Conservation (phyloP, 2,113 vertebrate genomes). For the Petromus typicus region DNA sequence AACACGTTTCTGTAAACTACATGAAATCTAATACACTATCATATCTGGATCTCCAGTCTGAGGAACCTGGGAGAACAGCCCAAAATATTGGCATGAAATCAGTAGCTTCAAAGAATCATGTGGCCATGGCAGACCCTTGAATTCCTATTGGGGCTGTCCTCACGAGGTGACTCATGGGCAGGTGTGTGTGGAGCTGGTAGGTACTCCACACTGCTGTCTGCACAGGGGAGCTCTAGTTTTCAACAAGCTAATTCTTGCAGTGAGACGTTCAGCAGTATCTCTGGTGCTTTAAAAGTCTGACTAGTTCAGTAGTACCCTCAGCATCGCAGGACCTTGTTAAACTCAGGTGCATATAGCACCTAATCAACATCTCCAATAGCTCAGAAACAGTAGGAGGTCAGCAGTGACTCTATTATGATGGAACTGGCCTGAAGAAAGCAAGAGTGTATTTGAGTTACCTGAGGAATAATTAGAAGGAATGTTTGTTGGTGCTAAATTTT, state of each 20-base stretch:
- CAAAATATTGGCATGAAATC: neutral
- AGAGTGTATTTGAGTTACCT: neutral
- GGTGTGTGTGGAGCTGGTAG: neutral
- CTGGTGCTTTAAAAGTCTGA: neutral
- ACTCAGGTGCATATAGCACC: neutral
- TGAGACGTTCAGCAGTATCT: accelerated
- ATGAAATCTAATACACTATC: neutral
- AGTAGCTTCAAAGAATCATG: neutral
- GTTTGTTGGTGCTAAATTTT: neutral
- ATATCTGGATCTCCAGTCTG: neutral
- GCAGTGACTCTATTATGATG: neutral
- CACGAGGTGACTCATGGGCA: neutral
- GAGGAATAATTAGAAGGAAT: neutral
- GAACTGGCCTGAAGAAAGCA: neutral
- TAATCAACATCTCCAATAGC: neutral
- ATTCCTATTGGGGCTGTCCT: neutral
- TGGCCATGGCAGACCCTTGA: neutral
- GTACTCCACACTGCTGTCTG: accelerated
- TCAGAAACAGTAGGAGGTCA: neutral
- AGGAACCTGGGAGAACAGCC: neutral
- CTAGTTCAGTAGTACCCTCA: neutral
- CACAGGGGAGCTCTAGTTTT: neutral
- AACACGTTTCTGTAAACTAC: neutral
- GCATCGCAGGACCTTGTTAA: neutral
- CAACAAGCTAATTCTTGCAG: neutral